phyloP scores from a whole-genome alignment of 2,888 invertebrate species.

The Malacosoma neustria region DNA sequence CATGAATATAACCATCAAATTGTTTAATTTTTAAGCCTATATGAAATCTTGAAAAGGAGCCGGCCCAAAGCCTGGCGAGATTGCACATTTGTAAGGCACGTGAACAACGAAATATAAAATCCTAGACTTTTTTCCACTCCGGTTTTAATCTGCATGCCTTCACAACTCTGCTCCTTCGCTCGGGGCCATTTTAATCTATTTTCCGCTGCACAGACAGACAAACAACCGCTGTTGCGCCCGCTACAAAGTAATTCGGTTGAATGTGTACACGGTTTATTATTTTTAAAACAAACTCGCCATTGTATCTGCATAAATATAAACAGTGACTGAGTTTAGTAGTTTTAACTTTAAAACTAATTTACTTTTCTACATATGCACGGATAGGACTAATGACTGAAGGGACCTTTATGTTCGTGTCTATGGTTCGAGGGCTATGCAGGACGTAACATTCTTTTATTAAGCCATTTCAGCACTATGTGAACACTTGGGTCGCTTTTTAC shows the following conservation, averaged over 20 bases:
- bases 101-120: not conserved
- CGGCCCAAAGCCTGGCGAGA: not conserved
- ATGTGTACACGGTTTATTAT: conserved; percentile 22
- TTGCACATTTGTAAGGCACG: not conserved
- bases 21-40: not conserved
- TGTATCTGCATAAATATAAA: too few relatives aligned
- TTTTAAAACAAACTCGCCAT: conserved; percentile 3
- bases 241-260: conserved; percentile 35
- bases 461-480: too few relatives aligned
- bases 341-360: too few relatives aligned
- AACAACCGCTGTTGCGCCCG: conserved; percentile 25
- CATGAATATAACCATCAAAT: too few relatives aligned
- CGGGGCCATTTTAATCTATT: conserved; percentile 65
- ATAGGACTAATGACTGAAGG: too few relatives aligned
- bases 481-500: too few relatives aligned
- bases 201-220: conserved; percentile 40
- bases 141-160: conserved; percentile 66
- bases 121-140: conserved; percentile 29
- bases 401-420: too few relatives aligned
- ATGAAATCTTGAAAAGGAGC: not conserved
- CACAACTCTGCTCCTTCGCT: conserved; percentile 46
- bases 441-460: too few relatives aligned
- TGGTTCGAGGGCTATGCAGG: too few relatives aligned
- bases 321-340: too few relatives aligned
- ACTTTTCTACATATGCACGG: too few relatives aligned